Evolutionary conservation across 37 sponge, comb jelly and placozoan genomes (phyloP).

Genomic region (Eunapius fragilis): DNA sequence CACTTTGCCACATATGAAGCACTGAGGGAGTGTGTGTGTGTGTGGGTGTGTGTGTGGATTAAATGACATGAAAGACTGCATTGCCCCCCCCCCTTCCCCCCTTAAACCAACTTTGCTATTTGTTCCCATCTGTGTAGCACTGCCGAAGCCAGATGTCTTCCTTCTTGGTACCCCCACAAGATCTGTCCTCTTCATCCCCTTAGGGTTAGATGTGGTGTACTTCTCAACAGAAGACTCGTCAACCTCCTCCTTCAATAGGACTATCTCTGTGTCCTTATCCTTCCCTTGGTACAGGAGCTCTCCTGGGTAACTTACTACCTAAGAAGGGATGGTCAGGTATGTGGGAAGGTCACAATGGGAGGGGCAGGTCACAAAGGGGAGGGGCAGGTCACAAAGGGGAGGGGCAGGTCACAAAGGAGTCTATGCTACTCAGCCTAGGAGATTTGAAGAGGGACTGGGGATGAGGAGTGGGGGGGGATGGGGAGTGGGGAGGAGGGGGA

Average conservation of each 20-base stretch:
- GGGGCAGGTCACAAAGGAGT: too few relatives aligned
- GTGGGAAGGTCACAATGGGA: neutral
- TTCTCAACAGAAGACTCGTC: slow-evolving; percentile 40
- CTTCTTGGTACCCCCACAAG: neutral
- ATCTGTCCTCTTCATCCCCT: slow-evolving; percentile 28
- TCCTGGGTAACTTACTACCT: slow-evolving; percentile 43
- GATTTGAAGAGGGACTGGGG: too few relatives aligned
- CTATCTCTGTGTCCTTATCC: slow-evolving; percentile 38
- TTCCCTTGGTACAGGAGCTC: slow-evolving; percentile 61
- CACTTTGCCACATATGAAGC: slow-evolving; percentile 38
- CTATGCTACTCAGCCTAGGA: too few relatives aligned
- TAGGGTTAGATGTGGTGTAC: slow-evolving; percentile 50
- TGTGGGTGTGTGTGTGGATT: too few relatives aligned
- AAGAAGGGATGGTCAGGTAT: neutral
- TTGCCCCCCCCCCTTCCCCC: neutral
- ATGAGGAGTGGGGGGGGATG: neutral
- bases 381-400: neutral
- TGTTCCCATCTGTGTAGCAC: slow-evolving; percentile 14
- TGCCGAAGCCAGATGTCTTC: slow-evolving; percentile 29
- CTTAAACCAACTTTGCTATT: neutral
- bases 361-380: neutral
- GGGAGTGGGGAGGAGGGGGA: neutral
- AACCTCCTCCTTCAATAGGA: slow-evolving; percentile 38
- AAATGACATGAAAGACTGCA: too few relatives aligned
- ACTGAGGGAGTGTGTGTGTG: slow-evolving; percentile 30